Evolutionary conservation across 2,888 invertebrate genomes (phyloP).

Genomic region (Nymphalis polychloros): DNA sequence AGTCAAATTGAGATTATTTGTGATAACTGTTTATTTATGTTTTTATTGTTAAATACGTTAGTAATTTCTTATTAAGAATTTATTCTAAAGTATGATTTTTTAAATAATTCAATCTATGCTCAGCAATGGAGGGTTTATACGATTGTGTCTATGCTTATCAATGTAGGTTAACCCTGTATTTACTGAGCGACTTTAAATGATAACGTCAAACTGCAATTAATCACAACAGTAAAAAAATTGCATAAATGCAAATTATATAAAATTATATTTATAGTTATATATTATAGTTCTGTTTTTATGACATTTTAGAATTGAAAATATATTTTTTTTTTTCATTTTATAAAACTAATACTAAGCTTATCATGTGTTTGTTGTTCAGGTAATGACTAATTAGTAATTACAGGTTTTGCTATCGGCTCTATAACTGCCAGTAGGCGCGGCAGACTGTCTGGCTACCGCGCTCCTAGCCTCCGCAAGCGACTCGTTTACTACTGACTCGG

Average conservation of each 20-base stretch:
- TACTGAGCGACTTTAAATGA: conserved; percentile 19
- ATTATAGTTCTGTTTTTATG: no score
- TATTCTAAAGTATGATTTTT: neutral
- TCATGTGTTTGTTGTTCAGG: neutral
- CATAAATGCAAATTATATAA: conserved; percentile 4
- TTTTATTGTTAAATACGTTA: no score
- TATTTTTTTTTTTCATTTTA: no score
- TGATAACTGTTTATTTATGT: no score
- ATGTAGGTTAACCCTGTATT: conserved; percentile 24
- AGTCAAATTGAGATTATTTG: no score
- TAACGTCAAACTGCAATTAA: conserved; percentile 21
- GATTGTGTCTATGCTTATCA: conserved; percentile 19
- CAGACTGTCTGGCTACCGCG: conserved; percentile 45
- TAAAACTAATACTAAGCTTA: neutral
- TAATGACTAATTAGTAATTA: conserved; percentile 24
- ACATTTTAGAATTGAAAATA: no score
- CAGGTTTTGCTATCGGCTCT: conserved; percentile 34
- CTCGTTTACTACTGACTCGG: conserved; percentile 17
- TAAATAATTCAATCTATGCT: neutral
- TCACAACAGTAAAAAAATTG: conserved; percentile 23
- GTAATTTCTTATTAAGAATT: no score
- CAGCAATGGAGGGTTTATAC: neutral
- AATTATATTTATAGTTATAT: neutral
- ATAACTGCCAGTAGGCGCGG: conserved; percentile 42
- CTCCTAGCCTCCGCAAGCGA: conserved; percentile 26